phyloP scores from a whole-genome alignment of 2,888 invertebrate genomes.

The Stegana nigrithorax region DNA sequence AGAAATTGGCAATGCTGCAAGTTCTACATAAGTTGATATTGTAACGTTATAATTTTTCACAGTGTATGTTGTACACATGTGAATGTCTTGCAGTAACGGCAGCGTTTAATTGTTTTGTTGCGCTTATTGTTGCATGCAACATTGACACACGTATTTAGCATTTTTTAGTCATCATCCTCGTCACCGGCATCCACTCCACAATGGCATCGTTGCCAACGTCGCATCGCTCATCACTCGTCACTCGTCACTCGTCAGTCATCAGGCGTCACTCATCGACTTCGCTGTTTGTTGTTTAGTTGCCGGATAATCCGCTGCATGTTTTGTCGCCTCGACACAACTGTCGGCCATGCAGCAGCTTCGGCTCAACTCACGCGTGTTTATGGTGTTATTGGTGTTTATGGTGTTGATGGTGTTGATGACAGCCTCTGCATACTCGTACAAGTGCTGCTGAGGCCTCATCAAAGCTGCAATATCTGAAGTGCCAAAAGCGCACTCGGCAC shows the following conservation, averaged over 20 bases:
- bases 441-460: background rate
- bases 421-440: background rate
- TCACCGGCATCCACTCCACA: constrained; percentile 20
- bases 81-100: constrained; percentile 15
- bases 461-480: constrained; percentile 42
- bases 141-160: constrained; percentile 42
- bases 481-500: constrained; percentile 53
- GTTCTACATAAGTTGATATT: too few species aligned
- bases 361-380: background rate
- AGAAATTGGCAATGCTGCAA: too few species aligned
- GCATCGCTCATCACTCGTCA: constrained; percentile 34
- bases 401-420: background rate
- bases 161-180: constrained; percentile 30
- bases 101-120: constrained; percentile 54
- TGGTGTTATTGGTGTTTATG: background rate
- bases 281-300: constrained; percentile 52
- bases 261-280: constrained; percentile 30
- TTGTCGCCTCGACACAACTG: background rate
- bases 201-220: too few species aligned
- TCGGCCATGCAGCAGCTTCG: background rate
- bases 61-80: too few species aligned
- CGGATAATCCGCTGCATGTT: constrained; percentile 58
- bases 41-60: too few species aligned
- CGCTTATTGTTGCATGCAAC: constrained; percentile 29
- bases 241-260: constrained; percentile 32